These are phyloP conservation scores for Coptodon rendalli DNA, from an alignment of 2,113 vertebrate genomes.

Conservation along the genomic window DNA sequence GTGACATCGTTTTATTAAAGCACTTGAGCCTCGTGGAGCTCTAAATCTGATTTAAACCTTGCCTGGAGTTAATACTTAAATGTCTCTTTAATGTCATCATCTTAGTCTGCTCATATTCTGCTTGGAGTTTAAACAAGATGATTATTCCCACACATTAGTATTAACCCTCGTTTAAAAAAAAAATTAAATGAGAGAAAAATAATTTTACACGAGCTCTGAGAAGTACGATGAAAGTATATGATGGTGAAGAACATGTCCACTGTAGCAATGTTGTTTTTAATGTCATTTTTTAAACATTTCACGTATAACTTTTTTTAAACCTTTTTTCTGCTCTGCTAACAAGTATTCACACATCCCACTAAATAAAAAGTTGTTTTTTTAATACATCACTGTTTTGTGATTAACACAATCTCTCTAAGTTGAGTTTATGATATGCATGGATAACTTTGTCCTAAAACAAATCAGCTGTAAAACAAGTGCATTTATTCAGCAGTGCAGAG, in stretches of 20 bases:
- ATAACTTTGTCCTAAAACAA: background rate
- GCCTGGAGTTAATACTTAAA: background rate
- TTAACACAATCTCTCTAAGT: background rate
- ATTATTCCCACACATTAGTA: background rate
- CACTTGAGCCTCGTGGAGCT: background rate
- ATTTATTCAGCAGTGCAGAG: background rate
- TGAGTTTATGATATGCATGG: background rate
- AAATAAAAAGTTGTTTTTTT: accelerated
- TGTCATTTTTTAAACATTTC: background rate
- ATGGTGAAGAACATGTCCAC: background rate
- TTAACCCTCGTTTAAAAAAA: background rate
- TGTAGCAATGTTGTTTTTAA: background rate
- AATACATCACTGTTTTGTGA: background rate
- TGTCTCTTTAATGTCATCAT: background rate
- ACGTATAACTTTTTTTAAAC: background rate
- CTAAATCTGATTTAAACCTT: background rate
- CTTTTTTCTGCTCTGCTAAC: accelerated
- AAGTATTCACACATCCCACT: background rate
- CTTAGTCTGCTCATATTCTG: background rate
- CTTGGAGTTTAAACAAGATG: background rate
- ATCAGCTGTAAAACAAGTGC: background rate
- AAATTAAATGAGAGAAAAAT: background rate
- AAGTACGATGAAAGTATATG: background rate
- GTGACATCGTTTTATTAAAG: background rate
- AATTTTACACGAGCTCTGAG: background rate